Evolutionary conservation across 2,797 vertebrate species (phyloP).

Genomic region (Spondyliosoma cantharus): DNA sequence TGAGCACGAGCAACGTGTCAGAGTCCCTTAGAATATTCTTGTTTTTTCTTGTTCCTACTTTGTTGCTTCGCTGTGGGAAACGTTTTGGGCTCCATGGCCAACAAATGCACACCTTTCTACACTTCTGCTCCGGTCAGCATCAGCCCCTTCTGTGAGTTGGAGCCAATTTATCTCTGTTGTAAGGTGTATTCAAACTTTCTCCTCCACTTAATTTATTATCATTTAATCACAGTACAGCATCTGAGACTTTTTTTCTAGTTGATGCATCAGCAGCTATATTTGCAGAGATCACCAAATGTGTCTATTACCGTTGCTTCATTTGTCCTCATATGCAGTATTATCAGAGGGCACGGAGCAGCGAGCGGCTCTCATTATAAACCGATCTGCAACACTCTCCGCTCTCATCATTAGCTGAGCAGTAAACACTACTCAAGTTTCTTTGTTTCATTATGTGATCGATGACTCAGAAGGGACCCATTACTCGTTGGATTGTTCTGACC

Average conservation of each 20-base stretch:
- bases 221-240: slow-evolving; percentile 18
- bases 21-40: not conserved
- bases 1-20: not conserved
- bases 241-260: not conserved
- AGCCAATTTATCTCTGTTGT: slow-evolving; percentile 1
- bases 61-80: not conserved
- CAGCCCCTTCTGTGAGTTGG: not conserved
- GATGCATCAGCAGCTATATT: slow-evolving; percentile 21
- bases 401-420: not conserved
- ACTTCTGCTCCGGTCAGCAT: slow-evolving; percentile 22
- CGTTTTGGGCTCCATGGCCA: not conserved
- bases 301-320: slow-evolving; percentile 10
- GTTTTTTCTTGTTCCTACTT: slow-evolving; percentile 15
- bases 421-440: slow-evolving; percentile 6
- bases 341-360: not conserved
- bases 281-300: slow-evolving; percentile 13
- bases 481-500: slow-evolving; percentile 6
- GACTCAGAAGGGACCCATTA: slow-evolving; percentile 13
- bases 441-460: slow-evolving; percentile 23
- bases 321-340: slow-evolving; percentile 23
- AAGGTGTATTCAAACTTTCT: not conserved
- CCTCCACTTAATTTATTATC: slow-evolving; percentile 4
- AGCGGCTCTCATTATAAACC: slow-evolving; percentile 28
- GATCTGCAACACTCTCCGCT: not conserved
- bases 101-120: not conserved